Evolutionary conservation across 2,113 vertebrate genomes (phyloP).

Genomic region (Anarrhichthys ocellatus): DNA sequence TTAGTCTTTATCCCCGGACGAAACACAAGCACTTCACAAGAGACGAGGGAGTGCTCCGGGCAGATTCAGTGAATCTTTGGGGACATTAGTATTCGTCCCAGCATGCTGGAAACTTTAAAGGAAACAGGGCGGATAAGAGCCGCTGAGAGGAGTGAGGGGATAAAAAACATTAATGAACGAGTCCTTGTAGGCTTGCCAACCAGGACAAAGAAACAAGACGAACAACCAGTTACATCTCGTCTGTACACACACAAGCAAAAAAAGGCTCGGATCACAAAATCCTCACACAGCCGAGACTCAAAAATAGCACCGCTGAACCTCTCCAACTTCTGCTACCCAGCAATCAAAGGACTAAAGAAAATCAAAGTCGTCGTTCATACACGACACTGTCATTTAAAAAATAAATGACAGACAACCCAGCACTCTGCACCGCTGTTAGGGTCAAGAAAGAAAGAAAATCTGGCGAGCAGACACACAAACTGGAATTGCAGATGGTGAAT

Average conservation of each 20-base stretch:
- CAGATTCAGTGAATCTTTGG: constrained; percentile 21
- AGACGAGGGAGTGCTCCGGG: background rate
- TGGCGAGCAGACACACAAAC: constrained; percentile 27
- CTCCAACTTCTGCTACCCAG: constrained; percentile 50
- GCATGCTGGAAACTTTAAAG: constrained; percentile 27
- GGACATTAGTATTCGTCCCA: constrained; percentile 62
- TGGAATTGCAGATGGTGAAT: constrained; percentile 30
- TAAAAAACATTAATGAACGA: constrained; percentile 44
- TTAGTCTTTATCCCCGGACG: background rate
- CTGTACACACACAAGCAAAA: background rate
- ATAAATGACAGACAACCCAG: constrained; percentile 43
- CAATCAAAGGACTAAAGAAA: constrained; percentile 62
- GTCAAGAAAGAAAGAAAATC: constrained; percentile 11
- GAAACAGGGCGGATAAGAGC: background rate
- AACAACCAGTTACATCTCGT: constrained; percentile 7
- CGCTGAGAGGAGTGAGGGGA: constrained; percentile 21
- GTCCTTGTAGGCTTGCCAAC: constrained; percentile 50
- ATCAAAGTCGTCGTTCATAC: constrained; percentile 58
- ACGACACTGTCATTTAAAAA: constrained; percentile 53
- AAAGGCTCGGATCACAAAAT: constrained; percentile 20
- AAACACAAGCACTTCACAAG: background rate
- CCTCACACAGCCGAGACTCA: constrained; percentile 23
- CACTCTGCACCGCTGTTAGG: constrained; percentile 8
- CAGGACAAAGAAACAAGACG: constrained; percentile 45
- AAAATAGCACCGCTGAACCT: constrained; percentile 38